A percentile compares a stretch with the other conserved stretches of the same genome.
phyloP scores from a whole-genome alignment of 2,797 vertebrate species.

The Sphenopsis melanotis region DNA sequence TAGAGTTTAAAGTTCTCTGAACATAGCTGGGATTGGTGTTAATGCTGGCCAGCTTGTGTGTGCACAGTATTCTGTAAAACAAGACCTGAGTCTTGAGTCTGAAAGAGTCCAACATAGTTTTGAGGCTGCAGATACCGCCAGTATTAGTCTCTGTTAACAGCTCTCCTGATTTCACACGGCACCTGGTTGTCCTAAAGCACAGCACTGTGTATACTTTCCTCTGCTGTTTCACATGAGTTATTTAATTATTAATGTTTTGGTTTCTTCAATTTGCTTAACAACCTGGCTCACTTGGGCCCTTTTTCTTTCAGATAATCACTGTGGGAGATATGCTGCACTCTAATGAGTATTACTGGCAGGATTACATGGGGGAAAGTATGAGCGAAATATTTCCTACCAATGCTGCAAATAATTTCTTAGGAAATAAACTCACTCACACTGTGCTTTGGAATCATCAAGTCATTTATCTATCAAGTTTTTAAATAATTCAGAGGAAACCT shows the following conservation, averaged over 20 bases:
- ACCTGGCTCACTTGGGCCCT: background rate
- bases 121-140: background rate
- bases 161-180: background rate
- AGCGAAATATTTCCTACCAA: background rate
- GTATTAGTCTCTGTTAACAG: background rate
- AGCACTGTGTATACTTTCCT: background rate
- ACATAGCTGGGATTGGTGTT: background rate
- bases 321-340: background rate
- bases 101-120: background rate
- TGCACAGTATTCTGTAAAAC: background rate
- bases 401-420: background rate
- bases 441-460: background rate
- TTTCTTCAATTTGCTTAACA: slow-evolving; percentile 7
- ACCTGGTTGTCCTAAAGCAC: background rate
- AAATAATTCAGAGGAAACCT: slow-evolving; percentile 31
- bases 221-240: background rate
- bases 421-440: background rate
- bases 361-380: background rate
- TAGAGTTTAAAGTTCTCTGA: background rate
- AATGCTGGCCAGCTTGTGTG: background rate
- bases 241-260: background rate
- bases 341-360: background rate
- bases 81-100: background rate
- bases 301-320: background rate
- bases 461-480: background rate